Evolutionary conservation across 2,888 invertebrate species (phyloP).

Genomic region (Alcis repandata): DNA sequence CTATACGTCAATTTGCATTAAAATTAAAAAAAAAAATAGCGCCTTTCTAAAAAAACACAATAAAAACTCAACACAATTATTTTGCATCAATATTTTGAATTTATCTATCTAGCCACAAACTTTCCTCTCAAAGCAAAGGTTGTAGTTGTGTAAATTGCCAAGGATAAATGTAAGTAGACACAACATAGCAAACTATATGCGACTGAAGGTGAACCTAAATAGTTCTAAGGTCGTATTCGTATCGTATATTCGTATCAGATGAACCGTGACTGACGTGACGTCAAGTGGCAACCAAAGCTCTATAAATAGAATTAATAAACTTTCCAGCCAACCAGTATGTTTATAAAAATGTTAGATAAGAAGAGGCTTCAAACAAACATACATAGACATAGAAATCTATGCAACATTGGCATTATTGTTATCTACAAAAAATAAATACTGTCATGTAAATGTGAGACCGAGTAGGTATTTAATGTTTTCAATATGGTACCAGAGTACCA

Average conservation of each 20-base stretch:
- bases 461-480: no score
- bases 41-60: no score
- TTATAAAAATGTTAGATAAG: not conserved
- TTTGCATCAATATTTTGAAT: not conserved
- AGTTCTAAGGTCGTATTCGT: not conserved
- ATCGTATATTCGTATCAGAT: no score
- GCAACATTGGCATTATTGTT: no score
- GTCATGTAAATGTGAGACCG: no score
- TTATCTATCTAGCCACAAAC: not conserved
- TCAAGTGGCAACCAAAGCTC: not conserved
- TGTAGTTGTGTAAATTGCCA: not conserved
- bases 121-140: not conserved
- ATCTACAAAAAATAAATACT: no score
- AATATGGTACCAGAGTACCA: no score
- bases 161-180: not conserved
- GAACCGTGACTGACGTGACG: not conserved
- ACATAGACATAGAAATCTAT: no score
- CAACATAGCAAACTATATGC: constrained; percentile 1
- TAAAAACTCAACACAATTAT: no score
- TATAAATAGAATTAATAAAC: not conserved
- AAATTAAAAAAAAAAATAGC: not conserved
- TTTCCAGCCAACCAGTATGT: not conserved
- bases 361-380: not conserved
- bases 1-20: not conserved
- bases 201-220: not conserved